Conservation (phyloP, 1,140 invertebrate genomes). For the Drosophila sturtevanti region DNA sequence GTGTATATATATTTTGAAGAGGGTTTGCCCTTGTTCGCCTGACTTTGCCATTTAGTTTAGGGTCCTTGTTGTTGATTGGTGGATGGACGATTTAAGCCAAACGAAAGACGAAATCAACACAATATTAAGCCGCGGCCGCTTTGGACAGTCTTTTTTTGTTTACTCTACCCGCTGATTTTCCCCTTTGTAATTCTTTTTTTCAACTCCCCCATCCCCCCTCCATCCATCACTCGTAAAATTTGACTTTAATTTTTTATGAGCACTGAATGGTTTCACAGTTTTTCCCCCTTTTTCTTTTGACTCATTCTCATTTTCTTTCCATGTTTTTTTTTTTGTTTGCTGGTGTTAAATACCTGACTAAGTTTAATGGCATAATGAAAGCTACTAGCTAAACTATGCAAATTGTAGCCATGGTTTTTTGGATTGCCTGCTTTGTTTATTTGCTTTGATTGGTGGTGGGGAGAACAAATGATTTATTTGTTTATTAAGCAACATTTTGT, state of each 20-base stretch:
- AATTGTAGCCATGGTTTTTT: conserved; percentile 37
- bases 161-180: conserved; percentile 14
- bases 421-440: conserved; percentile 48
- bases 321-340: conserved; percentile 40
- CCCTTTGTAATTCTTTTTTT: background rate
- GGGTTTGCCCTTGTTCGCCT: conserved; percentile 33
- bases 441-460: conserved; percentile 56
- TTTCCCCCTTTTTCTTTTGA: conserved; percentile 19
- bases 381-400: conserved; percentile 44
- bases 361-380: conserved; percentile 42
- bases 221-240: conserved; percentile 69
- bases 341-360: conserved; percentile 78
- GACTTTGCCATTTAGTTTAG: conserved; percentile 15
- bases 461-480: conserved; percentile 55
- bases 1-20: conserved; percentile 21
- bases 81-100: background rate
- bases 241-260: conserved; percentile 78
- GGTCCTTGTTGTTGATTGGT: conserved; percentile 19
- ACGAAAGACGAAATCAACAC: conserved; percentile 24
- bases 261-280: conserved; percentile 71
- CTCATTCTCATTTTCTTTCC: background rate
- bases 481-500: conserved; percentile 51
- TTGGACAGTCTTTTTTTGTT: background rate
- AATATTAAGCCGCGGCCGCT: conserved; percentile 38
- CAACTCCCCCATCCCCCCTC: background rate